Conservation (phyloP, 2,888 invertebrate species). For the Orthosia gothica region DNA sequence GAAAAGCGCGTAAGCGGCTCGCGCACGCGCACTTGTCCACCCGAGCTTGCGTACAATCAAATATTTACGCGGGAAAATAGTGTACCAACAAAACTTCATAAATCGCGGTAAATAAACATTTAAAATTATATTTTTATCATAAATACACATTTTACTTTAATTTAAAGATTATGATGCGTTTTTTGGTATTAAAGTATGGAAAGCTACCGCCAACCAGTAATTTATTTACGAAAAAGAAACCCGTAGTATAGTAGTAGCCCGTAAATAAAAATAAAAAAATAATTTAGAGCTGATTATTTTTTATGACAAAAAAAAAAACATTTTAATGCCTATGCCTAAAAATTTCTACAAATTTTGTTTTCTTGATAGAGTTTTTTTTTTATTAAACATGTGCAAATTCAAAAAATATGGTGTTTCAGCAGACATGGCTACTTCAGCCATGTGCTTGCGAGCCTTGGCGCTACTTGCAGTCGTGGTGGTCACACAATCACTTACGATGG, state of each 20-base stretch:
- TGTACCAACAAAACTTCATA: slow-evolving; percentile 38
- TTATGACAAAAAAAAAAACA: background rate
- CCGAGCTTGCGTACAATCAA: slow-evolving; percentile 58
- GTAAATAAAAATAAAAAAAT: background rate
- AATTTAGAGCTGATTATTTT: background rate
- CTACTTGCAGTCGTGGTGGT: slow-evolving; percentile 77
- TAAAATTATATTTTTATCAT: background rate
- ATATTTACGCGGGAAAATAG: slow-evolving; percentile 72
- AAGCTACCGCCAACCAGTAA: background rate
- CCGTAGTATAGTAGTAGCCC: too few species aligned
- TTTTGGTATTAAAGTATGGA: too few species aligned
- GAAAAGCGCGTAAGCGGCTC: slow-evolving; percentile 81
- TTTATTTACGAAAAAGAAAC: background rate
- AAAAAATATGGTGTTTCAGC: slow-evolving; percentile 65
- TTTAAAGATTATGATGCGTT: background rate
- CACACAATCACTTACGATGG: slow-evolving; percentile 86
- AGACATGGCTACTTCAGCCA: slow-evolving; percentile 81
- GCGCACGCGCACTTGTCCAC: slow-evolving; percentile 83
- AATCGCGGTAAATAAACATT: slow-evolving; percentile 71
- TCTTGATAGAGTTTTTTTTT: background rate
- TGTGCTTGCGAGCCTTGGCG: slow-evolving; percentile 78
- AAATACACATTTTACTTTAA: background rate
- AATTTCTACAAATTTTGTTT: background rate
- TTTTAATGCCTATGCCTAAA: background rate
- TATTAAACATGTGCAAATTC: slow-evolving; percentile 5